A percentile compares a stretch with the other conserved stretches of the same genome.
Conservation (phyloP, 2,113 vertebrate species). For the Neodon shergylaensis region DNA sequence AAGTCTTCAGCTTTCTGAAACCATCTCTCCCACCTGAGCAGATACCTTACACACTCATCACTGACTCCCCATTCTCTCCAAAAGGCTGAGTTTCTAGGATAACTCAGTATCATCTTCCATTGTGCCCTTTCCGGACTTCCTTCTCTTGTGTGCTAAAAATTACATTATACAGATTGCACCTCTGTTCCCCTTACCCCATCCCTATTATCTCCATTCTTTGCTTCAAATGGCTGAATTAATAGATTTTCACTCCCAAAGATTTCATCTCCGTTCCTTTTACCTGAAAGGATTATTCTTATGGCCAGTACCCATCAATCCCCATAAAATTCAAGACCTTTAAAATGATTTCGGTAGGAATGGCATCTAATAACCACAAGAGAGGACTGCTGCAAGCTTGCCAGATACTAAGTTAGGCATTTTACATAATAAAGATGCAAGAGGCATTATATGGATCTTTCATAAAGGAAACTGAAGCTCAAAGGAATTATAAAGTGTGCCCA, state of each 20-base stretch:
- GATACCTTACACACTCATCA: background rate
- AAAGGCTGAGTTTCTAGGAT: background rate
- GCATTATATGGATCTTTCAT: background rate
- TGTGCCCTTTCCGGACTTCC: background rate
- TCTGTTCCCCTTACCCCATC: background rate
- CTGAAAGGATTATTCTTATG: background rate
- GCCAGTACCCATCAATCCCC: background rate
- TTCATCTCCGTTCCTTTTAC: background rate
- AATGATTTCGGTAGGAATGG: background rate
- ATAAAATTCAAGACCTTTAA: slow-evolving; percentile 1
- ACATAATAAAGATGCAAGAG: background rate
- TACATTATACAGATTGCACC: background rate
- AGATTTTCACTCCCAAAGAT: background rate
- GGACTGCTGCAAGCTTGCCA: background rate
- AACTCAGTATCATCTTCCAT: background rate
- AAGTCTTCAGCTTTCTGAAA: background rate
- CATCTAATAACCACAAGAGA: background rate
- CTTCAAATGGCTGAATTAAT: background rate
- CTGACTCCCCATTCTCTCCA: background rate
- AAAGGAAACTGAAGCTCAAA: background rate
- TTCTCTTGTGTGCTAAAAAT: background rate
- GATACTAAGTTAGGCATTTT: background rate
- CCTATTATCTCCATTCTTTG: background rate
- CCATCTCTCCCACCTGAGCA: background rate
- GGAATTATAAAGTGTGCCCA: background rate